These are phyloP conservation scores for Tangara arthus DNA, from an alignment of 2,797 vertebrate species.

Conservation along the genomic window DNA sequence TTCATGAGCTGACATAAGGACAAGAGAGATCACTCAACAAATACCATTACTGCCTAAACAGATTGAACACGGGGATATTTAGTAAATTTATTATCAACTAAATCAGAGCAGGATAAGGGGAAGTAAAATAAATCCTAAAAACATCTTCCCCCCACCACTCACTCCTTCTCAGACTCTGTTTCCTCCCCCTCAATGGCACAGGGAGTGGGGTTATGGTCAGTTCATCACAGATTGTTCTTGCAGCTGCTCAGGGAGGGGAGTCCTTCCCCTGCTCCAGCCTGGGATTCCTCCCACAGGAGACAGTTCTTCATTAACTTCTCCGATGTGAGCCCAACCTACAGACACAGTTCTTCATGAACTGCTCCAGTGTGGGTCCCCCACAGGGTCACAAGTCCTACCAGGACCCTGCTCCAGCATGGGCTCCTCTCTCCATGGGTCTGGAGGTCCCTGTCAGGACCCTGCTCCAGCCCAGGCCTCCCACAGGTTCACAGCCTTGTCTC, in stretches of 20 bases:
- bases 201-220: not conserved
- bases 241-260: not conserved
- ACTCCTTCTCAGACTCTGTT: not conserved
- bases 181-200: not conserved
- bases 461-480: not conserved
- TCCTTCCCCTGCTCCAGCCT: not conserved
- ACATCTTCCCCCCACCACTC: not conserved
- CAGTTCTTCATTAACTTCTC: not conserved
- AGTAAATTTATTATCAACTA: not conserved
- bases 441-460: not conserved
- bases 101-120: not conserved
- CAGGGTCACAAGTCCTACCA: not conserved
- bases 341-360: not conserved
- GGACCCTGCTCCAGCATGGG: not conserved
- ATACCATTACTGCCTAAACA: not conserved
- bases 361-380: rapidly evolving
- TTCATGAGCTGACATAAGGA: not conserved
- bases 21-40: not conserved
- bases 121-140: not conserved
- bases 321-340: rapidly evolving
- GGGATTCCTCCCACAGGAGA: not conserved
- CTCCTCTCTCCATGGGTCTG: not conserved
- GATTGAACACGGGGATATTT: not conserved
- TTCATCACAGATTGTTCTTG: not conserved
- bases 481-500: rapidly evolving